phyloP scores from a whole-genome alignment of 2,888 invertebrate genomes.

The Trissolcus brochymenae region DNA sequence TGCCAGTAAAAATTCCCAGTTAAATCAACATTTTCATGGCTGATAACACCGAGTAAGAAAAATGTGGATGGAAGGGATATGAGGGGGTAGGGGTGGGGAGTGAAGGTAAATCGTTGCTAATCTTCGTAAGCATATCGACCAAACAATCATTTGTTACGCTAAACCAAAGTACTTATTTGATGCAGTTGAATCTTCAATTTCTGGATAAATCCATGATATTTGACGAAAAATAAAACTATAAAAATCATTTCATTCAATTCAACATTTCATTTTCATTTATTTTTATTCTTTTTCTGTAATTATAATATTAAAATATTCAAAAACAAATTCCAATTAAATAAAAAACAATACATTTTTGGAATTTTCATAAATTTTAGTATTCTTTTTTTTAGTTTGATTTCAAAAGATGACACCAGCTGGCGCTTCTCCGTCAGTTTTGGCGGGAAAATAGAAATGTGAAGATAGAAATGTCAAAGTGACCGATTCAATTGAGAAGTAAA shows the following conservation, averaged over 20 bases:
- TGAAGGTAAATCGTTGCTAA: constrained; percentile 65
- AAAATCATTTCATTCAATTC: neutral
- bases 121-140: constrained; percentile 70
- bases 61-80: constrained; percentile 12
- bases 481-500: no score
- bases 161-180: constrained; percentile 21
- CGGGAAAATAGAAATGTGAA: no score
- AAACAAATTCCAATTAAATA: no score
- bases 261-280: no score
- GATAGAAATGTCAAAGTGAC: no score
- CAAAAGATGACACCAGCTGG: neutral
- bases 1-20: neutral
- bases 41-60: constrained; percentile 22
- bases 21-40: constrained; percentile 17
- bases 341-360: no score
- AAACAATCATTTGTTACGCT: constrained; percentile 63
- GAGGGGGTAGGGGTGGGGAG: constrained; percentile 45
- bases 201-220: neutral
- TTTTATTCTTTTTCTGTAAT: no score
- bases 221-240: neutral
- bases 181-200: constrained; percentile 25
- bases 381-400: no score
- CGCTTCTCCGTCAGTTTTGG: neutral
- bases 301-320: no score
- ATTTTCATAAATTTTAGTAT: no score